Percentiles rank a stretch among this genome's conserved stretches.
Evolutionary conservation across 2,888 invertebrate species (phyloP).

Genomic region (Acleris emargana): DNA sequence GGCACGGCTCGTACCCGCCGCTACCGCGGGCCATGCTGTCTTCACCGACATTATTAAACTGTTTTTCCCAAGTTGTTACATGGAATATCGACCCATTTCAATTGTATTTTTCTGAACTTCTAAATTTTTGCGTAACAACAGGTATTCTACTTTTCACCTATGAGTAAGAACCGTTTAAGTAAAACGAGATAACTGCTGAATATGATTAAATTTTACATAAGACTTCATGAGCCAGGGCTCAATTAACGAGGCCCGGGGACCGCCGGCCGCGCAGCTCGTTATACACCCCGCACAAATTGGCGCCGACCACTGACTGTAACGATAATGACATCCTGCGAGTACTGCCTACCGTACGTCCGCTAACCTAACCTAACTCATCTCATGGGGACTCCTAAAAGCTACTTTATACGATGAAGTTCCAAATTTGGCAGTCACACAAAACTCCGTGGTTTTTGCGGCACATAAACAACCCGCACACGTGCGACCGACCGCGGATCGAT

Average conservation of each 20-base stretch:
- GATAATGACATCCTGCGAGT: constrained; percentile 72
- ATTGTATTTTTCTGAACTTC: not conserved
- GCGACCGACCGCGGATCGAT: constrained; percentile 75
- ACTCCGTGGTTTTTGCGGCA: constrained; percentile 76
- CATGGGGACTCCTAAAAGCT: constrained; percentile 74
- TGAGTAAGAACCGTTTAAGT: constrained; percentile 27
- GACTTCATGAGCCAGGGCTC: constrained; percentile 60
- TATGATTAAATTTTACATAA: constrained; percentile 55
- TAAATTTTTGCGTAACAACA: constrained; percentile 7
- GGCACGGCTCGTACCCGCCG: constrained; percentile 66
- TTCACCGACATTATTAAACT: constrained; percentile 35
- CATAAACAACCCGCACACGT: constrained; percentile 80
- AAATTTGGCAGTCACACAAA: constrained; percentile 77
- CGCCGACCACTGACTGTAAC: constrained; percentile 71
- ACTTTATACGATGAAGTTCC: constrained; percentile 62
- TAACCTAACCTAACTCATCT: constrained; percentile 72
- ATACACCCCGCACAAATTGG: constrained; percentile 69
- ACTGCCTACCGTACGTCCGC: constrained; percentile 65
- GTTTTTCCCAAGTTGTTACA: constrained; percentile 22
- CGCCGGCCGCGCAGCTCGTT: constrained; percentile 66
- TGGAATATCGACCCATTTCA: constrained; percentile 9
- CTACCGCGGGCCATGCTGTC: constrained; percentile 37
- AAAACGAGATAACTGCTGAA: constrained; percentile 27
- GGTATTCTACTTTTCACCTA: constrained; percentile 7
- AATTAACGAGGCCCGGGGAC: constrained; percentile 69